These are phyloP conservation scores for Odontophorus gujanensis DNA, from an alignment of 2,113 vertebrate species.

Conservation along the genomic window DNA sequence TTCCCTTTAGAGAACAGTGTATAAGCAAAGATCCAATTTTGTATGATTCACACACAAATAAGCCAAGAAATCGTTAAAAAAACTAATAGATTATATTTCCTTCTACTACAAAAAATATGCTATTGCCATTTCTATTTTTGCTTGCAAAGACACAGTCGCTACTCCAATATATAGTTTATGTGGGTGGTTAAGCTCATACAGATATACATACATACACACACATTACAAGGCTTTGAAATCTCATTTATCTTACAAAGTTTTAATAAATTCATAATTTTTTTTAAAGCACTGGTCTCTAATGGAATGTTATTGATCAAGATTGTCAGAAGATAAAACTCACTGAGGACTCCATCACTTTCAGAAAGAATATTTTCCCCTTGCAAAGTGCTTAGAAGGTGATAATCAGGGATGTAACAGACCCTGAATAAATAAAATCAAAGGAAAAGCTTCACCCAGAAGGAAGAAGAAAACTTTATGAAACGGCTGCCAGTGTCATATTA, in stretches of 20 bases:
- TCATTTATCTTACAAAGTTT: conserved; percentile 21
- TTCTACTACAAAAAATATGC: neutral
- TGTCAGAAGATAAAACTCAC: conserved; percentile 40
- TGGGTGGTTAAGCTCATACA: neutral
- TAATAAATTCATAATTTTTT: neutral
- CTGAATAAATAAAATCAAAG: neutral
- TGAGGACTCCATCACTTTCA: neutral
- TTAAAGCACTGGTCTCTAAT: neutral
- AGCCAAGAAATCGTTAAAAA: neutral
- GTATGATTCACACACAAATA: neutral
- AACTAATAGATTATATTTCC: neutral
- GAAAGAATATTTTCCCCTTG: conserved; percentile 29
- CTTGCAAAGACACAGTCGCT: neutral
- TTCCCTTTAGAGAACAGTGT: neutral
- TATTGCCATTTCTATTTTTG: neutral
- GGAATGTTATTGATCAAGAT: conserved; percentile 59
- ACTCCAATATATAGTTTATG: neutral
- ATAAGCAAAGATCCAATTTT: neutral
- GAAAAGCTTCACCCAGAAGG: neutral
- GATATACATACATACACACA: rapidly evolving
- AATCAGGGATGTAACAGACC: neutral
- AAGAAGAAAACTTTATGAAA: neutral
- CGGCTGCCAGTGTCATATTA: neutral
- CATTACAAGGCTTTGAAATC: neutral
- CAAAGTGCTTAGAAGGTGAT: conserved; percentile 48